Conservation (phyloP, 2,797 vertebrate species). For the Brachymystax lenok region DNA sequence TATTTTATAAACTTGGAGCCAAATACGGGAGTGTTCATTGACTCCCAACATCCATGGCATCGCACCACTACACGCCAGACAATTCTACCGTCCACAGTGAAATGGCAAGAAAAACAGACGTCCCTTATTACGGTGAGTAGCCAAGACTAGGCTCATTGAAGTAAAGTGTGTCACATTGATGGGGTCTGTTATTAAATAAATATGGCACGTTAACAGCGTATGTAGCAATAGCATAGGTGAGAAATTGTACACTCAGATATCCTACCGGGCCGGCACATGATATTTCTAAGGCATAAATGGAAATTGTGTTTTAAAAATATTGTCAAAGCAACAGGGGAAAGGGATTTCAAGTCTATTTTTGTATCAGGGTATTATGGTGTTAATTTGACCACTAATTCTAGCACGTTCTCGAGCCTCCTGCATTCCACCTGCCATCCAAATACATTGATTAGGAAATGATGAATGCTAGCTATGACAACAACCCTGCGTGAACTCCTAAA, state of each 20-base stretch:
- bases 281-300: neutral
- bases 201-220: neutral
- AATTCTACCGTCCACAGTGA: neutral
- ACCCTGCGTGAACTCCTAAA: neutral
- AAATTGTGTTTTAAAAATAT: neutral
- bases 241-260: neutral
- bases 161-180: neutral
- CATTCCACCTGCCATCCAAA: neutral
- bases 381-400: neutral
- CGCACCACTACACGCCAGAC: neutral
- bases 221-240: neutral
- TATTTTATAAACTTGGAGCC: neutral
- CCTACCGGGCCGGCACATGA: neutral
- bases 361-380: neutral
- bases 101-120: neutral
- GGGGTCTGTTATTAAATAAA: neutral
- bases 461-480: neutral
- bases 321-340: neutral
- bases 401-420: neutral
- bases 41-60: neutral
- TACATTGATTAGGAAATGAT: neutral
- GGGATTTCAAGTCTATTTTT: neutral
- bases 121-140: conserved; percentile 3
- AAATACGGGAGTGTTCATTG: neutral
- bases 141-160: neutral